These are phyloP conservation scores for Neodon shergylaensis DNA, from an alignment of 2,113 vertebrate genomes.

Conservation along the genomic window DNA sequence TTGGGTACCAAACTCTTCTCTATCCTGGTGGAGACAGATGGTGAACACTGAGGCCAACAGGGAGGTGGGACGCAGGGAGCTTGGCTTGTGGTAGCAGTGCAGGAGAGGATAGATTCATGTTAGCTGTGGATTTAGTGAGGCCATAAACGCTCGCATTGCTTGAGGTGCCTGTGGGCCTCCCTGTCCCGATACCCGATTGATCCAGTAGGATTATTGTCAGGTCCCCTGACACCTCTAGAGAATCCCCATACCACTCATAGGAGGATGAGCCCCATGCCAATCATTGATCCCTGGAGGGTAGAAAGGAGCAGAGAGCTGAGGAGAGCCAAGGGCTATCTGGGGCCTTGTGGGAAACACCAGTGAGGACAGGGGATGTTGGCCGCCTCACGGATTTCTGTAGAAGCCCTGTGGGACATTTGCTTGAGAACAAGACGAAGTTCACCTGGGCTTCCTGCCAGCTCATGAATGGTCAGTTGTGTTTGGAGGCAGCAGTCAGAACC, in stretches of 20 bases:
- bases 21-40: not conserved
- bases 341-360: rapidly evolving
- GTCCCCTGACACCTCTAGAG: not conserved
- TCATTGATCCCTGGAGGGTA: rapidly evolving
- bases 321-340: not conserved
- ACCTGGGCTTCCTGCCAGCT: constrained; percentile 54
- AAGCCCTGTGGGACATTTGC: not conserved
- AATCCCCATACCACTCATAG: not conserved
- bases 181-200: not conserved
- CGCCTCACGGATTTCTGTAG: not conserved
- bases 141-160: not conserved
- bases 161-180: not conserved
- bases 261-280: not conserved
- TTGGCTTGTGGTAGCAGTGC: not conserved
- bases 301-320: rapidly evolving
- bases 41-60: not conserved
- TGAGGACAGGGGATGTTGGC: not conserved
- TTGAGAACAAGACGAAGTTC: not conserved
- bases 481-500: not conserved
- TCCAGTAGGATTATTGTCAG: not conserved
- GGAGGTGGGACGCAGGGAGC: too few species aligned
- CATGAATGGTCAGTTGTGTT: constrained; percentile 35
- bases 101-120: not conserved
- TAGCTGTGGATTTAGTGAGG: not conserved
- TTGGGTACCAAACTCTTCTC: not conserved